Evolutionary conservation across 2,113 vertebrate species (phyloP).

Genomic region (Eudyptes chrysolophus): DNA sequence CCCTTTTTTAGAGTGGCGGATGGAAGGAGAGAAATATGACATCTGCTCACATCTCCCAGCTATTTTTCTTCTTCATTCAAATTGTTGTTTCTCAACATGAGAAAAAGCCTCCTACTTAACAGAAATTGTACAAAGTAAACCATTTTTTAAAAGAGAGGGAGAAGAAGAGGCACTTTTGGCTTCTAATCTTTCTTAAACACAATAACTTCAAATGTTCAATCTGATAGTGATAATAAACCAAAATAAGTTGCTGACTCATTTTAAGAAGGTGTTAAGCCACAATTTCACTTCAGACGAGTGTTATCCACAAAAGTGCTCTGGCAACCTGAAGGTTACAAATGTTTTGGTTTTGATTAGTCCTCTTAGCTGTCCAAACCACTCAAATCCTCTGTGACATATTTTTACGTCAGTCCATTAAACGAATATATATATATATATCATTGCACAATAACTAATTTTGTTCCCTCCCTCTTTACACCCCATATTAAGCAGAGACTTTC

Average conservation of each 20-base stretch:
- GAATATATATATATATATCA: background rate
- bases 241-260: conserved; percentile 30
- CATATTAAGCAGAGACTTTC: background rate
- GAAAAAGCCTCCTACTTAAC: background rate
- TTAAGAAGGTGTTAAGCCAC: conserved; percentile 34
- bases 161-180: background rate
- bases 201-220: background rate
- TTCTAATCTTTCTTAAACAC: background rate
- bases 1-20: background rate
- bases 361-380: background rate
- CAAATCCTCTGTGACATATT: background rate
- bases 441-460: background rate
- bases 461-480: background rate
- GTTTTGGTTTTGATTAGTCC: background rate
- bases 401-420: background rate
- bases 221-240: background rate
- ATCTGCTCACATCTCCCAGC: conserved; percentile 22
- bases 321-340: background rate
- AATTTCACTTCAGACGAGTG: conserved; percentile 7
- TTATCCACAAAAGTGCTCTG: background rate
- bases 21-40: background rate
- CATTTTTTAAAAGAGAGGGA: background rate
- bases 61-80: background rate
- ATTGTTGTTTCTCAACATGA: background rate
- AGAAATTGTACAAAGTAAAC: background rate